These are phyloP conservation scores for Barnardius zonarius DNA, from an alignment of 2,113 vertebrate species.

Conservation along the genomic window DNA sequence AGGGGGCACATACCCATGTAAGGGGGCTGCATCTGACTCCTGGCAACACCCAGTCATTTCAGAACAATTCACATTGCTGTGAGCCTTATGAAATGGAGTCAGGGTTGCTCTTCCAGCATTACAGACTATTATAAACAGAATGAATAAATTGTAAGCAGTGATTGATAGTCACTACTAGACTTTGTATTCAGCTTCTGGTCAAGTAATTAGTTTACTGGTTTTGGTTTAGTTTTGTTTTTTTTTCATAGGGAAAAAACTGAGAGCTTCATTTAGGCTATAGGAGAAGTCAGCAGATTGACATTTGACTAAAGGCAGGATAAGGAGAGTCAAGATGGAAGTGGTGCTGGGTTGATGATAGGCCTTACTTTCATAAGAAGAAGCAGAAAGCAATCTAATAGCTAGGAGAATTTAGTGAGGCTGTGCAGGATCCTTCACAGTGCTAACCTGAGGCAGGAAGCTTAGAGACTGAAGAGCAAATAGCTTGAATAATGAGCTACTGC, in stretches of 20 bases:
- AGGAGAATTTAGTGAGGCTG: background rate
- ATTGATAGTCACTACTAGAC: background rate
- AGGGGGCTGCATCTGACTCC: background rate
- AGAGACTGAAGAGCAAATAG: background rate
- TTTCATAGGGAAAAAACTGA: background rate
- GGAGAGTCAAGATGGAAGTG: background rate
- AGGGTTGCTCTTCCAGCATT: background rate
- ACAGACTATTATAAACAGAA: background rate
- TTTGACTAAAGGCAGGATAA: background rate
- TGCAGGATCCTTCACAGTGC: background rate
- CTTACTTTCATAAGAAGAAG: background rate
- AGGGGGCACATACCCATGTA: background rate
- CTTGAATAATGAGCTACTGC: background rate
- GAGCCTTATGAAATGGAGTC: background rate
- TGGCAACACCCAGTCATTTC: background rate
- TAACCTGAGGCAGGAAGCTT: background rate
- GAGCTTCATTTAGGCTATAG: background rate
- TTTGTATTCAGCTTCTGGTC: background rate
- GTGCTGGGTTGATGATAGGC: background rate
- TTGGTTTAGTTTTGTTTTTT: background rate
- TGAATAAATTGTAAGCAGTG: background rate
- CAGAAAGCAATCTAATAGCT: background rate
- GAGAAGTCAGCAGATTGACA: background rate
- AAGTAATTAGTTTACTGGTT: background rate
- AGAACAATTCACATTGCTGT: background rate